Percentiles rank a stretch among this genome's conserved stretches.
Evolutionary conservation across 2,797 vertebrate genomes (phyloP).

Genomic region (Nannoperca obscura): DNA sequence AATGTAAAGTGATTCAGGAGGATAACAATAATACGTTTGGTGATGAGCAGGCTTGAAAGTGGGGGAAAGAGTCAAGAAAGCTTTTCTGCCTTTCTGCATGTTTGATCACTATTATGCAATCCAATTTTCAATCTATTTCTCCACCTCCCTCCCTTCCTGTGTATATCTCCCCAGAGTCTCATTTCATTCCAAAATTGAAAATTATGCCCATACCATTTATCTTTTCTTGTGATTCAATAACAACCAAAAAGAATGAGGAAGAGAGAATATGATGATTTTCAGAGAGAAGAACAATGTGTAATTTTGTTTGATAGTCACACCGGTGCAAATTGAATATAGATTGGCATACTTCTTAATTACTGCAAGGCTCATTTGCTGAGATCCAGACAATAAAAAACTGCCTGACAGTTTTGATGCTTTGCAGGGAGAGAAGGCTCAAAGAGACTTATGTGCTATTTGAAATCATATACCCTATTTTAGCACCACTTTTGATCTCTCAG

Average conservation of each 20-base stretch:
- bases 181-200: slow-evolving; percentile 77
- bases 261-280: slow-evolving; percentile 52
- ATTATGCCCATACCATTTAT: slow-evolving; percentile 72
- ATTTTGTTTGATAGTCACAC: slow-evolving; percentile 73
- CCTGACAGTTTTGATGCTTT: slow-evolving; percentile 55
- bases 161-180: slow-evolving; percentile 57
- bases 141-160: slow-evolving; percentile 31
- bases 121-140: slow-evolving; percentile 52
- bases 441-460: slow-evolving; percentile 64
- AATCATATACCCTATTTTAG: slow-evolving; percentile 44
- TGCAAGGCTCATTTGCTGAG: slow-evolving; percentile 72
- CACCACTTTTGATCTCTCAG: slow-evolving; percentile 35
- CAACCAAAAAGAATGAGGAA: slow-evolving; percentile 52
- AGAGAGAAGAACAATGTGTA: slow-evolving; percentile 68
- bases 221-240: slow-evolving; percentile 75
- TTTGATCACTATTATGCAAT: slow-evolving; percentile 70
- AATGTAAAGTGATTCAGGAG: slow-evolving; percentile 42
- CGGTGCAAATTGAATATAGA: slow-evolving; percentile 77
- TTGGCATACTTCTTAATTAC: slow-evolving; percentile 76
- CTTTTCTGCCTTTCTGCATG: slow-evolving; percentile 36
- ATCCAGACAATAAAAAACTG: slow-evolving; percentile 66
- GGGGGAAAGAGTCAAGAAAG: slow-evolving; percentile 27
- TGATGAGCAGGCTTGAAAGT: slow-evolving; percentile 36
- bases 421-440: slow-evolving; percentile 23
- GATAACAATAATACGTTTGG: slow-evolving; percentile 37